Conservation (phyloP, 2,113 vertebrate species). For the Phaethornis superciliosus region DNA sequence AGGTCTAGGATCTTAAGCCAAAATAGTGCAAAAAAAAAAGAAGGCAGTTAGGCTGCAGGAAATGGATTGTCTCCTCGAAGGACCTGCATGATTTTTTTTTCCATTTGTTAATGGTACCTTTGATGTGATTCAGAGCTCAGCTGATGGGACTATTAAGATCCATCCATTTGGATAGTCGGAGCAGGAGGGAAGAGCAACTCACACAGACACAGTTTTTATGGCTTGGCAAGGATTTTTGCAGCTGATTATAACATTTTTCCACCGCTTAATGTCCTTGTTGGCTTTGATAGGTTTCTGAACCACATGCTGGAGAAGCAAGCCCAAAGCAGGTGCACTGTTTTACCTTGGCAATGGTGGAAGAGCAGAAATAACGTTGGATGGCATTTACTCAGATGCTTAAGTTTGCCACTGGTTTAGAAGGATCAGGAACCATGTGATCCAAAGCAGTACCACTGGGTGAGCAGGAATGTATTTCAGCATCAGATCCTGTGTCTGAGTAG, state of each 20-base stretch:
- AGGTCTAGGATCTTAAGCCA: background rate
- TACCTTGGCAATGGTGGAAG: background rate
- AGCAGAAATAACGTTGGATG: background rate
- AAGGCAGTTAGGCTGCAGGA: background rate
- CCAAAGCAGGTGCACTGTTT: background rate
- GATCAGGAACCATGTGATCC: background rate
- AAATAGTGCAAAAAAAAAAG: background rate
- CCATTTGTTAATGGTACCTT: background rate
- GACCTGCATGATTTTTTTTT: background rate
- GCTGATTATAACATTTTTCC: background rate
- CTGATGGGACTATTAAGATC: background rate
- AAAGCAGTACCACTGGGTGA: background rate
- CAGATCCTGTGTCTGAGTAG: background rate
- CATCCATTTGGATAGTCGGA: background rate
- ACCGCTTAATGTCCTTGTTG: background rate
- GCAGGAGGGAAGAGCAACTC: background rate
- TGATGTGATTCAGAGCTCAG: background rate
- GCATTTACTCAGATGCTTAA: background rate
- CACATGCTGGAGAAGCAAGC: background rate
- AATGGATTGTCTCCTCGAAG: background rate
- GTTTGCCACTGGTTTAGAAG: background rate
- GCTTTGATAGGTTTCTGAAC: background rate
- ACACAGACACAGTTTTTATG: background rate
- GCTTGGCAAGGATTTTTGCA: background rate
- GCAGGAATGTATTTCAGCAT: background rate